These are phyloP conservation scores for Cryptus viduatorius DNA, from an alignment of 2,888 invertebrate species.

Conservation along the genomic window DNA sequence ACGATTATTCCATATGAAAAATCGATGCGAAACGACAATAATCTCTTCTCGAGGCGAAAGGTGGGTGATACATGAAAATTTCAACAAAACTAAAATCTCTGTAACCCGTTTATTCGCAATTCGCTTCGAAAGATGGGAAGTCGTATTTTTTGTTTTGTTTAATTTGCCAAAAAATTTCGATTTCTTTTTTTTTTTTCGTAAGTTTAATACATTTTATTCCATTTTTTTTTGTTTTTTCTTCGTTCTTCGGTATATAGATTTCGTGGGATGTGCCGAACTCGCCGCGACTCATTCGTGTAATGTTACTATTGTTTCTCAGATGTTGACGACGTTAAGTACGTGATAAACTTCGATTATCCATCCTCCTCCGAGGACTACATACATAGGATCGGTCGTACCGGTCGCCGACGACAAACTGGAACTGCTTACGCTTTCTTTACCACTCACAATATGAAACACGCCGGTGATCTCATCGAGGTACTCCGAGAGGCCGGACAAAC, in stretches of 20 bases:
- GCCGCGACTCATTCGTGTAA: constrained; percentile 14
- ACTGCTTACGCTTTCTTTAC: constrained; percentile 98
- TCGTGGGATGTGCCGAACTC: neutral
- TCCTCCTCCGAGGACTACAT: constrained; percentile 98
- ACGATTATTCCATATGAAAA: constrained; percentile 75
- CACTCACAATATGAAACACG: constrained; percentile 94
- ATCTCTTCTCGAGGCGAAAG: constrained; percentile 74
- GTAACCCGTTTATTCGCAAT: constrained; percentile 35
- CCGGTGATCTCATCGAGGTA: constrained; percentile 94
- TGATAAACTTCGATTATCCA: constrained; percentile 98
- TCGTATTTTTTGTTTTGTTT: constrained; percentile 48
- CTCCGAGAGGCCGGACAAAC: constrained; percentile 95
- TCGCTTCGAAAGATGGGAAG: constrained; percentile 60
- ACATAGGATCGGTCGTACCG: constrained; percentile 97
- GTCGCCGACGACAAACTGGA: constrained; percentile 93
- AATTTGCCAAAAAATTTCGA: neutral
- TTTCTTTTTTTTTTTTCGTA: neutral
- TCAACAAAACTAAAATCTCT: constrained; percentile 18
- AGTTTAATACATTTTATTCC: constrained; percentile 18
- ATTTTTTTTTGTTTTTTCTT: constrained; percentile 22
- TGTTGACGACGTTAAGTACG: constrained; percentile 98
- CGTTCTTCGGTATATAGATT: constrained; percentile 3
- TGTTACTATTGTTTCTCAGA: constrained; percentile 87
- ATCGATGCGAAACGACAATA: constrained; percentile 60
- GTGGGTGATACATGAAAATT: constrained; percentile 77